Percentiles rank a stretch among this genome's conserved stretches.
These are phyloP conservation scores for Homarus americanus DNA, from an alignment of 1,140 invertebrate genomes.

Conservation along the genomic window DNA sequence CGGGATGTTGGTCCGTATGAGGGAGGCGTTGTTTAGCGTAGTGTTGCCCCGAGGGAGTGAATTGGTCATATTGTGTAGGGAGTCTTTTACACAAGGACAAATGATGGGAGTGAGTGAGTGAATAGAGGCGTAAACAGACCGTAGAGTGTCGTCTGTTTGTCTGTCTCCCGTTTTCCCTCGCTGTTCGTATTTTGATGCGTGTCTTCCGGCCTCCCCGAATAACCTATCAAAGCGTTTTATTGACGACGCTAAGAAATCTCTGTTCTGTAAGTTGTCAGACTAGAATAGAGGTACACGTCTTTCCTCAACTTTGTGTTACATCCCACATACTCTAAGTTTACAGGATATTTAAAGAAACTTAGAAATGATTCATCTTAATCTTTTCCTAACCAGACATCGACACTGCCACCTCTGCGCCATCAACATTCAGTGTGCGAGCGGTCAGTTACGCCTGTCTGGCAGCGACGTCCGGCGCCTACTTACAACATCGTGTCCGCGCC, in stretches of 20 bases:
- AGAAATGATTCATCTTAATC: no score
- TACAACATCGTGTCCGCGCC: conserved; percentile 30
- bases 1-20: neutral
- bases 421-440: conserved; percentile 53
- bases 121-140: conserved; percentile 53
- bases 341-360: no score
- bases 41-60: conserved; percentile 9
- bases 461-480: neutral
- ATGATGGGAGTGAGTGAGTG: conserved; percentile 20
- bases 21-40: neutral
- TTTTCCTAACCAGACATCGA: no score
- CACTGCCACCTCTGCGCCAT: neutral
- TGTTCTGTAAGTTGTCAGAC: no score
- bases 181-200: no score
- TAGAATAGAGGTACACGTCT: no score
- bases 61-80: conserved; percentile 56
- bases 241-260: no score
- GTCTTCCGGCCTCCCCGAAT: neutral
- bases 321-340: no score
- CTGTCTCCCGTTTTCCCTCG: neutral
- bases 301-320: no score
- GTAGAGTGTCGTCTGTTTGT: conserved; percentile 4
- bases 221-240: no score
- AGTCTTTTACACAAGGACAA: conserved; percentile 52
- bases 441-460: conserved; percentile 70